phyloP scores from a whole-genome alignment of 2,888 invertebrate species.

The Tuberolachnus salignus region DNA sequence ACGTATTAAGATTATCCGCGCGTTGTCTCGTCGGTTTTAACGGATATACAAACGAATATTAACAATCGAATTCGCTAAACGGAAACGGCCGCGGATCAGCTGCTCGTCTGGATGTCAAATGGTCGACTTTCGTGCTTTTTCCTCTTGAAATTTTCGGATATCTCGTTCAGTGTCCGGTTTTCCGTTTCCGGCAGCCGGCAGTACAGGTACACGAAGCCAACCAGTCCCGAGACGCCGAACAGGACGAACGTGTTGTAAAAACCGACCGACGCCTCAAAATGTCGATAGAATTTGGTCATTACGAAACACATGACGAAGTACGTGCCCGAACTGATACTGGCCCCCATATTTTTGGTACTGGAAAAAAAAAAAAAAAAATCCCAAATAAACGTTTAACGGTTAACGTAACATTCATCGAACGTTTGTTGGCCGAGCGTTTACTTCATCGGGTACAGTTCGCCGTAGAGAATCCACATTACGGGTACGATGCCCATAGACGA shows the following conservation, averaged over 20 bases:
- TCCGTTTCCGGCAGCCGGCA: constrained; percentile 34
- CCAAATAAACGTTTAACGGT: no score
- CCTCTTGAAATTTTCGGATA: constrained; percentile 22
- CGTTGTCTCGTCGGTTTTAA: no score
- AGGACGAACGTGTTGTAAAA: constrained; percentile 39
- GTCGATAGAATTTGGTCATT: constrained; percentile 39
- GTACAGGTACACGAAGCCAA: constrained; percentile 24
- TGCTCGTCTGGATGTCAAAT: background rate
- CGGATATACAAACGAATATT: no score
- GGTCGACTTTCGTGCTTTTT: constrained; percentile 3
- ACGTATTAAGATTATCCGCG: no score
- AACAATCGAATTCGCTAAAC: no score
- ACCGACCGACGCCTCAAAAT: constrained; percentile 25
- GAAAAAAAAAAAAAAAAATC: background rate
- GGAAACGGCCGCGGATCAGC: no score
- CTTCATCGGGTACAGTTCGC: constrained; percentile 48
- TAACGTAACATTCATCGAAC: no score
- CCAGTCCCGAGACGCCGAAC: background rate
- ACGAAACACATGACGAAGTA: constrained; percentile 37
- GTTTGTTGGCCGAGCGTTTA: background rate
- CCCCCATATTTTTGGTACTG: constrained; percentile 39
- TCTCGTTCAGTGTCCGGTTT: constrained; percentile 32
- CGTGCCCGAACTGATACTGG: constrained; percentile 10
- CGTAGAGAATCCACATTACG: constrained; percentile 9
- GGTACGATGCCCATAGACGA: constrained; percentile 36